These are phyloP conservation scores for Prietella phreatophila DNA, from an alignment of 2,113 vertebrate species.

Conservation along the genomic window DNA sequence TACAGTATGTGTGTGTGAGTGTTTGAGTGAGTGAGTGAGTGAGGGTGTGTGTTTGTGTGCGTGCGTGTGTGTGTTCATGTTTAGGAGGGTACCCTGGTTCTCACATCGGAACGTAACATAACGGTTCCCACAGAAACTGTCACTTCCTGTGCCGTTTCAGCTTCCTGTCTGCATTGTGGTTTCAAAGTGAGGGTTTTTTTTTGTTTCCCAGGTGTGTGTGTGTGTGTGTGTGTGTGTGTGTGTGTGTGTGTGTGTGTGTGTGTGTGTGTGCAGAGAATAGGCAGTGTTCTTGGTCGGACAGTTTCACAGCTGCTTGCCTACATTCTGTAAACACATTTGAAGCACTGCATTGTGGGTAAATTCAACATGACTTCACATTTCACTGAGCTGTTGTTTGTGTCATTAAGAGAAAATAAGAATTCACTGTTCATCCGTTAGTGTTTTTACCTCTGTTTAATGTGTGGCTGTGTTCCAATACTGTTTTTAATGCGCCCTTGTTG, in stretches of 20 bases:
- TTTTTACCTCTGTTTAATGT: neutral
- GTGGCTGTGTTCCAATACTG: neutral
- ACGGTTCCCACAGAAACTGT: slow-evolving; percentile 11
- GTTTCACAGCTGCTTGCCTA: neutral
- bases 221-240: no score
- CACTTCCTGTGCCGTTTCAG: slow-evolving; percentile 23
- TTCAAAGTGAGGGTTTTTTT: neutral
- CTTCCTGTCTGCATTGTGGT: slow-evolving; percentile 26
- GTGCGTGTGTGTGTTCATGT: neutral
- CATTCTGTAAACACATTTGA: neutral
- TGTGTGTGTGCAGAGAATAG: neutral
- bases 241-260: slow-evolving; percentile 5
- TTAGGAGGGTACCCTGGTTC: neutral
- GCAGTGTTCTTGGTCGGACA: neutral
- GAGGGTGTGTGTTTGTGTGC: neutral
- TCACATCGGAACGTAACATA: no score
- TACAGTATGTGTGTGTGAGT: neutral
- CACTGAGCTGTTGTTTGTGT: neutral
- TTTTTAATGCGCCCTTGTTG: neutral
- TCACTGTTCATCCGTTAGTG: neutral
- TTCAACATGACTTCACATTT: neutral
- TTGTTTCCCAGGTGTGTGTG: neutral
- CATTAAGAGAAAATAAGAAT: neutral
- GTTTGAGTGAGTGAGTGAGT: neutral
- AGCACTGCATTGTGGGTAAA: neutral